Evolutionary conservation across 2,797 vertebrate species (phyloP).

Genomic region (Sardinella longiceps): DNA sequence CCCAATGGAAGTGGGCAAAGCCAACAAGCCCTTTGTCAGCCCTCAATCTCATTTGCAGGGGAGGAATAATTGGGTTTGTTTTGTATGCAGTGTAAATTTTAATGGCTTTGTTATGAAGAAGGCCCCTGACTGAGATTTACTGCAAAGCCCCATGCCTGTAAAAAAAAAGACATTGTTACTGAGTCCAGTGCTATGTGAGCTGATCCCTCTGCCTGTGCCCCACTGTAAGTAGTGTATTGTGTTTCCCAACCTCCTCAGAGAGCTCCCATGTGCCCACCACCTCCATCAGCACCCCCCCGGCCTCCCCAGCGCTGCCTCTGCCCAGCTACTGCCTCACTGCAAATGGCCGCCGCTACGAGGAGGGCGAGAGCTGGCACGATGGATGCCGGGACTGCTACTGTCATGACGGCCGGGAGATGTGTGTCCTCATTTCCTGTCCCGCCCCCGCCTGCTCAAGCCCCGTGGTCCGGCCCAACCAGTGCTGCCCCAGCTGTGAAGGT

Average conservation of each 20-base stretch:
- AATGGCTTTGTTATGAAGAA: constrained; percentile 3
- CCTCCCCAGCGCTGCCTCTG: constrained; percentile 17
- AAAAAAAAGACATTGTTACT: neutral
- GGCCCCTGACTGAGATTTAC: constrained; percentile 9
- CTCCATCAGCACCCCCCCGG: constrained; percentile 36
- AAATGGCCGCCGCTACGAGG: constrained; percentile 71
- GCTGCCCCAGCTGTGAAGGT: constrained; percentile 83
- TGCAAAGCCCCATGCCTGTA: neutral
- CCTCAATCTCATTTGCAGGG: neutral
- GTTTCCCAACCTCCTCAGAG: constrained; percentile 55
- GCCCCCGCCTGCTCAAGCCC: constrained; percentile 76
- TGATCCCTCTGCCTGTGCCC: neutral
- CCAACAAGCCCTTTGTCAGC: neutral
- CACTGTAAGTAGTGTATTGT: constrained; percentile 2
- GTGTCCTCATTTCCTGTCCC: constrained; percentile 80
- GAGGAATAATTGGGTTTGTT: constrained; percentile 11
- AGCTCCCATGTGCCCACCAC: constrained; percentile 58
- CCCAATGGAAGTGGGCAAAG: constrained; percentile 11
- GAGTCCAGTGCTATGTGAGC: neutral
- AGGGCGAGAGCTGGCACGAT: constrained; percentile 79
- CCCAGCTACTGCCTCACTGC: constrained; percentile 73
- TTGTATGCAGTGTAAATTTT: neutral
- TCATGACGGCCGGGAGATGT: constrained; percentile 80
- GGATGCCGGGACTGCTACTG: constrained; percentile 83
- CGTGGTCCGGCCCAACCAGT: constrained; percentile 74